These are phyloP conservation scores for Anomalospiza imberbis DNA, from an alignment of 2,797 vertebrate genomes.

Conservation along the genomic window DNA sequence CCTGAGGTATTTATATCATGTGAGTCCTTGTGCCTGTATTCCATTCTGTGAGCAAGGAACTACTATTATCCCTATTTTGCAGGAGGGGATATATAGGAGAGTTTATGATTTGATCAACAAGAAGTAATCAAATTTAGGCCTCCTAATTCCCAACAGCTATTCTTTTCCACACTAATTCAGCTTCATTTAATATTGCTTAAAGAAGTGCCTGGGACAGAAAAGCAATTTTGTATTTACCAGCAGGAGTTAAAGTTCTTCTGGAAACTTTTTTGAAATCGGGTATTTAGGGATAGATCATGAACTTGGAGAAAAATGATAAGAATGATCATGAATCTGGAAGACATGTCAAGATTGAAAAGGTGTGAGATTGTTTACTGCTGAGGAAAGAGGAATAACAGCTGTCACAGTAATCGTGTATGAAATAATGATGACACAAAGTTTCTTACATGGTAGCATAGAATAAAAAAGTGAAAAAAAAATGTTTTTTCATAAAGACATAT, in stretches of 20 bases:
- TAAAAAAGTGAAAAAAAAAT: neutral
- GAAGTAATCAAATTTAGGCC: neutral
- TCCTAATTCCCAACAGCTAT: neutral
- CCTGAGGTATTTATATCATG: neutral
- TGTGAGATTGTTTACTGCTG: slow-evolving; percentile 7
- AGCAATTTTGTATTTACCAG: neutral
- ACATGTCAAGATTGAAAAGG: neutral
- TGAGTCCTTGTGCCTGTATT: neutral
- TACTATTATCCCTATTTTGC: neutral
- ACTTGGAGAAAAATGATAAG: neutral
- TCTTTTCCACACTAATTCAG: neutral
- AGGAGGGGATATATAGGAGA: neutral
- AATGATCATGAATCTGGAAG: neutral
- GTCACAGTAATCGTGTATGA: neutral
- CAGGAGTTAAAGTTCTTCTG: neutral
- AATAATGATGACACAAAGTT: neutral
- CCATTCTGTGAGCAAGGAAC: neutral
- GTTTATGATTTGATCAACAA: neutral
- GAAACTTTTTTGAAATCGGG: neutral
- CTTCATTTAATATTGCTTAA: neutral
- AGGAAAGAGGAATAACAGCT: slow-evolving; percentile 14
- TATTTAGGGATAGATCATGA: neutral
- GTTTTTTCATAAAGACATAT: neutral
- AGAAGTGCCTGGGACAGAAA: neutral
- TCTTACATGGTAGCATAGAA: neutral